A percentile compares a stretch with the other conserved stretches of the same genome.
Evolutionary conservation across 2,888 invertebrate genomes (phyloP).

Genomic region (Falcaria lacertinaria): DNA sequence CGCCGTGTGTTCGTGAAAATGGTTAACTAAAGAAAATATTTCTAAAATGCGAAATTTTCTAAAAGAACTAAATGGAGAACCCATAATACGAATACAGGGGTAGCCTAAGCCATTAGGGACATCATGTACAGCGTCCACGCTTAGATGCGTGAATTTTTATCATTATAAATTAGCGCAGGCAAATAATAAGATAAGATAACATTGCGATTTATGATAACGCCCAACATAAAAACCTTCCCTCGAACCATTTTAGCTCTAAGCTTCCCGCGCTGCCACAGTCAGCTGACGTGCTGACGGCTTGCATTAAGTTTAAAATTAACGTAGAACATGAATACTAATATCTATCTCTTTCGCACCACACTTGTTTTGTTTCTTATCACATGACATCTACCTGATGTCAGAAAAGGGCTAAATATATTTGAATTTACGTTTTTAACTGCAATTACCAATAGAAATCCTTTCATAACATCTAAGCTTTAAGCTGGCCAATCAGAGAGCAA

Average conservation of each 20-base stretch:
- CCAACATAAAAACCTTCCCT: slow-evolving; percentile 12
- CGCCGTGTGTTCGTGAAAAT: no score
- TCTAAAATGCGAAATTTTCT: no score
- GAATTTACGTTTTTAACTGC: slow-evolving; percentile 1
- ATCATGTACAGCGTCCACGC: slow-evolving; percentile 16
- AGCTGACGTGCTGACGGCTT: slow-evolving; percentile 30
- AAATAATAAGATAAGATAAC: slow-evolving; percentile 10
- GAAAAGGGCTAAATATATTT: slow-evolving; percentile 18
- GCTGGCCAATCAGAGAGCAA: slow-evolving; percentile 34
- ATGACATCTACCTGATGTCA: slow-evolving; percentile 22
- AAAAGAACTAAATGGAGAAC: no score
- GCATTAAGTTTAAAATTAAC: slow-evolving; percentile 31
- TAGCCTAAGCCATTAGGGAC: neutral
- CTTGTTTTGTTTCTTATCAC: slow-evolving; percentile 36
- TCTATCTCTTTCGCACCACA: slow-evolving; percentile 36
- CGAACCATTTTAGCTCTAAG: slow-evolving; percentile 17
- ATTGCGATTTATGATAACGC: slow-evolving; percentile 1
- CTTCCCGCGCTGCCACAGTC: slow-evolving; percentile 30
- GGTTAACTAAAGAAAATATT: no score
- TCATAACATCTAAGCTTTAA: slow-evolving; percentile 18
- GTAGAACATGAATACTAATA: slow-evolving; percentile 13
- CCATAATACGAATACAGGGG: no score
- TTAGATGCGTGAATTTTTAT: slow-evolving; percentile 21
- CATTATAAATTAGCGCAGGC: slow-evolving; percentile 15
- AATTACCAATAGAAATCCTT: slow-evolving; percentile 35